phyloP scores from a whole-genome alignment of 2,888 invertebrate genomes.

The Caenorhabditis panamensis region DNA sequence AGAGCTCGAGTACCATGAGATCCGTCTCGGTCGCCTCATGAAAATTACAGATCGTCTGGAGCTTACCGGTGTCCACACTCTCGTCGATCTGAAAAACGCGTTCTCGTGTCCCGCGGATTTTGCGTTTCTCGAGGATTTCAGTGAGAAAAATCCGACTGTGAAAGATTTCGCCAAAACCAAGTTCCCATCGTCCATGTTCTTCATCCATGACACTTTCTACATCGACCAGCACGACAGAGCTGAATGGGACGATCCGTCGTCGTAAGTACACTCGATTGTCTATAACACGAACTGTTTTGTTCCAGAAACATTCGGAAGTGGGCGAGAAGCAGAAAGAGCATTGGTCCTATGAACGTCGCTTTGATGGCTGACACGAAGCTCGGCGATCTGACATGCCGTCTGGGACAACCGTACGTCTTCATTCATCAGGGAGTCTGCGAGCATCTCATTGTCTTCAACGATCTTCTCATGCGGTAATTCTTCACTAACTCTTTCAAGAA shows the following conservation, averaged over 20 bases:
- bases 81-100: conserved; percentile 87
- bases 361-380: conserved; percentile 79
- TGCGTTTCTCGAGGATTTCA: conserved; percentile 82
- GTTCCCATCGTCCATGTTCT: conserved; percentile 88
- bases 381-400: conserved; percentile 83
- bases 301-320: conserved; percentile 85
- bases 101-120: conserved; percentile 88
- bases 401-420: conserved; percentile 89
- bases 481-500: neutral
- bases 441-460: conserved; percentile 90
- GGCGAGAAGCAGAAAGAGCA: conserved; percentile 81
- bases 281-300: conserved; percentile 81
- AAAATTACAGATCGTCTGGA: conserved; percentile 84
- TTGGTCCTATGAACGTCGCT: conserved; percentile 84
- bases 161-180: conserved; percentile 82
- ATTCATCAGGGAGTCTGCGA: conserved; percentile 94
- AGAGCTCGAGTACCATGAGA: conserved; percentile 64
- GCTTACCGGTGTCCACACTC: conserved; percentile 86
- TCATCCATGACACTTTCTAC: conserved; percentile 89
- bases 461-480: conserved; percentile 84
- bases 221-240: conserved; percentile 85
- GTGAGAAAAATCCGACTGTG: conserved; percentile 45
- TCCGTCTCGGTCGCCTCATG: conserved; percentile 72
- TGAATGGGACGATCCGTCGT: conserved; percentile 82
- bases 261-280: conserved; percentile 84